These are phyloP conservation scores for Brachionus asplanchnoidis DNA, from an alignment of 1,140 invertebrate species.

Conservation along the genomic window DNA sequence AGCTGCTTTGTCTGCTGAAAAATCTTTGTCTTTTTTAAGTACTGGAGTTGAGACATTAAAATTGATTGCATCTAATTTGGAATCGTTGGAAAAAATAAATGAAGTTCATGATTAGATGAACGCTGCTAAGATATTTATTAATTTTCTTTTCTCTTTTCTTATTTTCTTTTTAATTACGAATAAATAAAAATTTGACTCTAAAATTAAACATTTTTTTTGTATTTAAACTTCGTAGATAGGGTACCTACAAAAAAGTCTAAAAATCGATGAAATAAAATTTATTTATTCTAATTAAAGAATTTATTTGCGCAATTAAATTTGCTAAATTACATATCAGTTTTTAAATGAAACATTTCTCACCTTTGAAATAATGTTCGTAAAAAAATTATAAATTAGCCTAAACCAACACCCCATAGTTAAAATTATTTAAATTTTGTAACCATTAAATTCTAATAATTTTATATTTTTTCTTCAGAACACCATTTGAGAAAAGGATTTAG, in stretches of 20 bases:
- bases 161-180: too few species aligned
- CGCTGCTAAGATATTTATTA: not conserved
- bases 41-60: not conserved
- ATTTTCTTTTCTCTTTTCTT: not conserved
- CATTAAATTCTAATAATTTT: too few species aligned
- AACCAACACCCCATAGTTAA: too few species aligned
- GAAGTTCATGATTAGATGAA: not conserved
- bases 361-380: not conserved
- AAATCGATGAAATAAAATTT: not conserved
- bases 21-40: not conserved
- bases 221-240: too few species aligned
- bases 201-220: too few species aligned
- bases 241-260: too few species aligned
- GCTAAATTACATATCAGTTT: not conserved
- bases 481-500: too few species aligned
- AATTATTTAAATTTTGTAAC: too few species aligned
- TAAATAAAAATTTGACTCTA: too few species aligned
- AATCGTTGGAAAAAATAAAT: constrained; percentile 22
- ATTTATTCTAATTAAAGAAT: not conserved
- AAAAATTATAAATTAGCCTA: not conserved
- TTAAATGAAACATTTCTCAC: not conserved
- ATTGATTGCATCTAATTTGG: constrained; percentile 10
- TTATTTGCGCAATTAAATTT: not conserved
- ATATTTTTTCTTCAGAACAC: too few species aligned
- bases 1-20: constrained; percentile 19